A percentile compares a stretch with the other conserved stretches of the same genome.
Conservation (phyloP, 2,113 vertebrate genomes). For the Cyphomyrus plagiostoma region DNA sequence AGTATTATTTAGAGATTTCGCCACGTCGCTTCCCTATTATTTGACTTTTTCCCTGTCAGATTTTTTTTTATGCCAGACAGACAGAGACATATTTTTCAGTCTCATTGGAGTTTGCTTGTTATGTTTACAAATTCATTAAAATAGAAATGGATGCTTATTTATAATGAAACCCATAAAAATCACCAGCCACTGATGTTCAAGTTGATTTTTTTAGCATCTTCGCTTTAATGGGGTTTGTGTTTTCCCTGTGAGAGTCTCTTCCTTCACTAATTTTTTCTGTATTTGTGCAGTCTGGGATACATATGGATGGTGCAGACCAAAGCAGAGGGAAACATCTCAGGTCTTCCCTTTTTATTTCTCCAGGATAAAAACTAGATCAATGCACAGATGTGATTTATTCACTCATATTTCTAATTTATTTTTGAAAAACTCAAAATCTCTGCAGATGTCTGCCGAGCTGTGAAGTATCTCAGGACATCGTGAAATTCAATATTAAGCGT, state of each 20-base stretch:
- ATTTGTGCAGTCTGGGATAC: background rate
- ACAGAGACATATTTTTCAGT: background rate
- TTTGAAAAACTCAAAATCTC: background rate
- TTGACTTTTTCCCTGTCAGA: constrained; percentile 11
- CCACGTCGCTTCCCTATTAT: constrained; percentile 7
- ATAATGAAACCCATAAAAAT: background rate
- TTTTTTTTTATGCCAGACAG: background rate
- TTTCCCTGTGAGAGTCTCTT: background rate
- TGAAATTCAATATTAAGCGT: background rate
- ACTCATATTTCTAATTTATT: background rate
- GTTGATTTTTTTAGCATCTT: background rate
- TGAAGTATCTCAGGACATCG: background rate
- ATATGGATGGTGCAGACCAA: background rate
- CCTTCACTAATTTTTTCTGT: background rate
- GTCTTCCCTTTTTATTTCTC: background rate
- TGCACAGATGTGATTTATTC: background rate
- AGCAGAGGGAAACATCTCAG: background rate
- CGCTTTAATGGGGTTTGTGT: background rate
- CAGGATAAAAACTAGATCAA: background rate
- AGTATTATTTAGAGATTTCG: constrained; percentile 34
- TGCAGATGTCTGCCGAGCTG: background rate
- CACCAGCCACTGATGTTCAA: background rate
- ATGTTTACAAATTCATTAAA: background rate
- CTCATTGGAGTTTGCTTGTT: background rate
- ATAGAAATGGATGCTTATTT: background rate